Percentiles rank a stretch among this genome's conserved stretches.
phyloP scores from a whole-genome alignment of 2,113 vertebrate genomes.

The Aythya baeri region DNA sequence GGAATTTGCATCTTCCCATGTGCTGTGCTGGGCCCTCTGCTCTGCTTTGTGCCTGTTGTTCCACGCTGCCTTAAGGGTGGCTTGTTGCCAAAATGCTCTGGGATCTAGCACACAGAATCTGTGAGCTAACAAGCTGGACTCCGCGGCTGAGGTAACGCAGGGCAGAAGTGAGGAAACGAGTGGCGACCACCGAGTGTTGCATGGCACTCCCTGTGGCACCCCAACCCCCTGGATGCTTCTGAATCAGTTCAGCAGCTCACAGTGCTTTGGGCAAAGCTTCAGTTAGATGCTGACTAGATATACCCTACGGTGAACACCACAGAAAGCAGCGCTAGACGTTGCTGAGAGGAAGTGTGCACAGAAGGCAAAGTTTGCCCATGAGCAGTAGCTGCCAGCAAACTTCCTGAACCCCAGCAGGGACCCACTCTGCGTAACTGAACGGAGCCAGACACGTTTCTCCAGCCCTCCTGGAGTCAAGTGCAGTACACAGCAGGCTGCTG shows the following conservation, averaged over 20 bases:
- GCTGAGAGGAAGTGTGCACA: background rate
- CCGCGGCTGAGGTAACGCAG: fast-evolving
- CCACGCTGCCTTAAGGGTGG: background rate
- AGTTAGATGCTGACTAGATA: fast-evolving
- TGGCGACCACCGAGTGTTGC: background rate
- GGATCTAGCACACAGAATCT: background rate
- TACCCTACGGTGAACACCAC: fast-evolving
- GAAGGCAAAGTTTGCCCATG: background rate
- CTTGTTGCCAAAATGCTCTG: background rate
- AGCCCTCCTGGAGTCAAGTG: background rate
- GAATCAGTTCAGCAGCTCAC: background rate
- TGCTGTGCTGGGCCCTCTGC: background rate
- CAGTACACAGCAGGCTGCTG: background rate
- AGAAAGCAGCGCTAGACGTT: fast-evolving
- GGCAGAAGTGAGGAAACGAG: background rate
- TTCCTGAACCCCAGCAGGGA: background rate
- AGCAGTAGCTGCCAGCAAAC: background rate
- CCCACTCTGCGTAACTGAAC: background rate
- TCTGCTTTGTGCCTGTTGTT: background rate
- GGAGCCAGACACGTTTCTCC: background rate
- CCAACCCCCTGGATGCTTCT: background rate
- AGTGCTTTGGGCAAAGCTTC: background rate
- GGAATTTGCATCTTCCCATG: background rate
- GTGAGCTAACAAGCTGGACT: background rate
- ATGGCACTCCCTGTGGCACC: fast-evolving